Evolutionary conservation across 2,888 invertebrate genomes (phyloP).

Genomic region (Drosophila anceps): DNA sequence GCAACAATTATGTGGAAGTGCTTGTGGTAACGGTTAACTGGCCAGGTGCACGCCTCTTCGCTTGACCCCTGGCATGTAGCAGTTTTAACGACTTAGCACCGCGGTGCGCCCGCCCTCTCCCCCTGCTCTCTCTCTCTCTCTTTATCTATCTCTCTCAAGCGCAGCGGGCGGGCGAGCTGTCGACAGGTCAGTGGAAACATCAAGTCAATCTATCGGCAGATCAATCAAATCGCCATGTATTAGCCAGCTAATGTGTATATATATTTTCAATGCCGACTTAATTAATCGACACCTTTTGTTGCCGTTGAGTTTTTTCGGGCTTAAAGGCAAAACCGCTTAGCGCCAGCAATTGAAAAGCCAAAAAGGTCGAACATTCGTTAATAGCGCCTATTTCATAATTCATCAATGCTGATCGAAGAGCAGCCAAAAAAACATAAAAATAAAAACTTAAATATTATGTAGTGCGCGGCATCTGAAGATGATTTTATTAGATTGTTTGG

Average conservation of each 20-base stretch:
- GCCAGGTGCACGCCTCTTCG: conserved; percentile 35
- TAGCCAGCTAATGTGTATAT: conserved; percentile 41
- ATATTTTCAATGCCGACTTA: conserved; percentile 64
- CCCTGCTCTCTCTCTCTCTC: neutral
- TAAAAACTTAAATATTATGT: conserved; percentile 4
- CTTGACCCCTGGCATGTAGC: conserved; percentile 40
- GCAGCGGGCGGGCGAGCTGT: conserved; percentile 14
- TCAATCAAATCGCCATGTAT: conserved; percentile 33
- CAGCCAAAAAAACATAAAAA: neutral
- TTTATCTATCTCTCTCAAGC: neutral
- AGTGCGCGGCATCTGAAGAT: conserved; percentile 24
- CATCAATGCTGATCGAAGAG: conserved; percentile 23
- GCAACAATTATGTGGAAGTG: conserved; percentile 40
- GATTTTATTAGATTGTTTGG: conserved; percentile 47
- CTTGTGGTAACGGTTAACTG: conserved; percentile 30
- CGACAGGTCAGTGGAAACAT: conserved; percentile 14
- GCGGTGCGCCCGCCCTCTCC: neutral
- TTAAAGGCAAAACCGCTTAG: conserved; percentile 51
- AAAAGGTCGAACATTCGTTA: conserved; percentile 43
- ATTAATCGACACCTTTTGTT: conserved; percentile 51
- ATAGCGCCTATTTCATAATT: conserved; percentile 50
- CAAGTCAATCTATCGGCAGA: neutral
- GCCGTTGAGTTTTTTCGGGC: conserved; percentile 7
- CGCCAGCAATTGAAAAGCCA: conserved; percentile 45
- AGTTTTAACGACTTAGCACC: conserved; percentile 37